Evolutionary conservation across 2,888 invertebrate species (phyloP), one percentile per base, ranked within the genome.

Genomic region (Ommatoiulus sabulosus): DNA sequence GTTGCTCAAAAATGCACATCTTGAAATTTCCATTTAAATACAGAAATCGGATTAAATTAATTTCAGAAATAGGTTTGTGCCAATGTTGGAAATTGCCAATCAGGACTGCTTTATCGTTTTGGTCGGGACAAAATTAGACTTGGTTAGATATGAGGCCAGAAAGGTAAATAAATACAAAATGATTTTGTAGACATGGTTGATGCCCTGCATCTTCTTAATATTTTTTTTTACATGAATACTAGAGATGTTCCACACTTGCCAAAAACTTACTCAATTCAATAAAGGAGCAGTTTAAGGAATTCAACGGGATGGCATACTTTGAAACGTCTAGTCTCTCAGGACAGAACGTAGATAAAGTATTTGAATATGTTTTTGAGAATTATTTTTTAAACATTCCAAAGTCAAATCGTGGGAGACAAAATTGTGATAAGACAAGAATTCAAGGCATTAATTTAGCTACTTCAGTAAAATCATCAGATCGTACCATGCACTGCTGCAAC

Each of bases 241-340:
- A 80, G 80, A 80, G 80, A 10, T 80, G 80, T 80, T 35, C 80
- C 12, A 24, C 80, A 80, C 80, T 80, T 35, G 80, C 80, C 0
- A 80, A 86, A 44, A 86, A 44, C 48, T 44, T 86, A 8, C 20
- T 57, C 20, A 87, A 57, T 20, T n/a, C 43, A n/a, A n/a, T 89
- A 17, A 89, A 89, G 52, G 88, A 87, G 43, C 43, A 57, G 44
- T 57, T 88, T 48, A 44, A 44, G n/a, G 88, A 84, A 46, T 63
- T 44, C 57, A 43, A 10, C 3, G 57, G 44, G 24, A 72, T 89
- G 20, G 52, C 86, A 35, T 89, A 89, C 44, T 89, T 89, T 86
- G 89, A 89, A 63, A 89, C 89, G 2, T 89, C 89, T n/a, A 89
- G 89, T 43, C 44, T 89, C 1, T 24, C 86, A 35, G 89, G 89